Evolutionary conservation across 1,140 invertebrate species (phyloP).

Genomic region (Galleria mellonella): DNA sequence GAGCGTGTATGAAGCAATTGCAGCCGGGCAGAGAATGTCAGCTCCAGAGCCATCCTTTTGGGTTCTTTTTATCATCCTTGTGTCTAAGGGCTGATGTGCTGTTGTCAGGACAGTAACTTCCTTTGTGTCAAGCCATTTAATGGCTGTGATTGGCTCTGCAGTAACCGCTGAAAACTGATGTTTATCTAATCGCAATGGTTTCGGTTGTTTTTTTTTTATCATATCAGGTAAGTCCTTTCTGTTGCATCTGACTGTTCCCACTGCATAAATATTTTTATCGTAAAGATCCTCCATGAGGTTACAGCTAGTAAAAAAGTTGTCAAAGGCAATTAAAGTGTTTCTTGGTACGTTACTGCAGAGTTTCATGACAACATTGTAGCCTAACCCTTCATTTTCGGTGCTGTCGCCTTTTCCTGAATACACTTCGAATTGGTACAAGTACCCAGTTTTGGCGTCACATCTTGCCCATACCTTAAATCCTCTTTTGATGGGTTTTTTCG

Average conservation of each 20-base stretch:
- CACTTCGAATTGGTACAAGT: constrained; percentile 17
- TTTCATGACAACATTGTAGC: constrained; percentile 20
- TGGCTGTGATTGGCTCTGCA: constrained; percentile 21
- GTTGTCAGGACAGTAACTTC: constrained; percentile 30
- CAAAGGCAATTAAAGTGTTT: constrained; percentile 19
- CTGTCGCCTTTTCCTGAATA: constrained; percentile 18
- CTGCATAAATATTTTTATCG: constrained; percentile 12
- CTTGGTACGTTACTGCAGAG: constrained; percentile 6
- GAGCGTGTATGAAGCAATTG: constrained; percentile 29
- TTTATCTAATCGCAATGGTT: constrained; percentile 5
- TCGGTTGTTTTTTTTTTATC: constrained; percentile 7
- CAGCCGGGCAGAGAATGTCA: constrained; percentile 21
- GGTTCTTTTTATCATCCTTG: constrained; percentile 24
- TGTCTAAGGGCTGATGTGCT: constrained; percentile 25
- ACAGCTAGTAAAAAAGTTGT: constrained; percentile 9
- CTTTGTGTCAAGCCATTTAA: constrained; percentile 34
- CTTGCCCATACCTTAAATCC: constrained; percentile 25
- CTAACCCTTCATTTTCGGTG: constrained; percentile 18
- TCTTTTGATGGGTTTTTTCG: constrained; percentile 26
- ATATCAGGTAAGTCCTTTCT: constrained; percentile 3
- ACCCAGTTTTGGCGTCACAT: constrained; percentile 17
- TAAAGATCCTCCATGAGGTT: constrained; percentile 3
- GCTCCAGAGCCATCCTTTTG: constrained; percentile 29
- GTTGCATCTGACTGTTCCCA: constrained; percentile 9
- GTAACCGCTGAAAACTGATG: not conserved